Evolutionary conservation across 2,797 vertebrate species (phyloP), one percentile per base, ranked within the genome.

Genomic region (Leptatherina wallacei): DNA sequence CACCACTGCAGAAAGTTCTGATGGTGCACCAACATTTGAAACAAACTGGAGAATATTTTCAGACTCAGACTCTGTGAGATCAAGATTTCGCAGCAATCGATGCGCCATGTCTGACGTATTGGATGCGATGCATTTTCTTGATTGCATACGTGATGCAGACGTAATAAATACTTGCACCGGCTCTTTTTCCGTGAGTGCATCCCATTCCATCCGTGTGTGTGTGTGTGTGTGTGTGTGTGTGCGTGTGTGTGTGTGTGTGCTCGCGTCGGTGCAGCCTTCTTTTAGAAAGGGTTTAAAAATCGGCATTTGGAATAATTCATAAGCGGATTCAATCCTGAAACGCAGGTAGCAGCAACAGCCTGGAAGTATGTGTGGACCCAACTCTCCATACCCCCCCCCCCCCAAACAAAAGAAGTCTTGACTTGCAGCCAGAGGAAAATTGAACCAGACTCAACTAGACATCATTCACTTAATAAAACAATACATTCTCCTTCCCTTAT

Each of bases 391-490:
- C 63, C 20, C 24, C 57, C 77, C 67, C 74, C 59, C 65, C 20
- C 27, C 1, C 6, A 63, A 67, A 57, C 66, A 69, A 56, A 57
- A 24, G 35, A 59, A 27, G 57, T 22, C 71, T 75, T 71, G 81
- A 84, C 72, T 83, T 42, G 32, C 71, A 79, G 80, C 83, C 80
- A 82, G 65, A 78, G 54, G 47, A 78, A 77, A 77, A 85, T 42
- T 63, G 77, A 90, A 78, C 62, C 78, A 58, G 61, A 78, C 71
- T 75, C 74, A 60, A 82, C 36, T 68, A 75, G 75, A 60, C 83
- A 75, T 88, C 82, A 67, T 62, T 73, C 77, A 58, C 73, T 86
- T 83, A 83, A 90, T 87, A 89, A 91, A 86, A 88, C 85, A 87
- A 82, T 65, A 81, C 61, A 69, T 60, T 77, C 61, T 51, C 20